Conservation (phyloP, 2,888 invertebrate genomes). For the Tenthredo livida region DNA sequence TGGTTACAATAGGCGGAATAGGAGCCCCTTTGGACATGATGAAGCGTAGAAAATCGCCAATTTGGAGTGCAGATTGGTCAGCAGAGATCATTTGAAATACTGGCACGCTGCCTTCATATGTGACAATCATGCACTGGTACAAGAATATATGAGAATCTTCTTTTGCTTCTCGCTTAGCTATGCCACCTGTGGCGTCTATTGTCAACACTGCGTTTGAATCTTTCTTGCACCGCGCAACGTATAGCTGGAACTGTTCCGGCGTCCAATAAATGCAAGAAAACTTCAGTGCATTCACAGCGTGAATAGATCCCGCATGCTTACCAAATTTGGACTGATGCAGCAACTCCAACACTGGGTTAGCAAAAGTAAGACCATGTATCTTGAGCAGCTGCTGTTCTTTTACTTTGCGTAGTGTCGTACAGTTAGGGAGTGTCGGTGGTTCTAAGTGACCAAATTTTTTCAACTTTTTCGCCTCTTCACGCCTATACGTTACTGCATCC, state of each 20-base stretch:
- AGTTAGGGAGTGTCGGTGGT: slow-evolving; percentile 53
- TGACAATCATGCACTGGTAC: no score
- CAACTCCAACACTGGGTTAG: slow-evolving; percentile 48
- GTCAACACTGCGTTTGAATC: slow-evolving; percentile 47
- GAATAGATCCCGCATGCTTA: slow-evolving; percentile 56
- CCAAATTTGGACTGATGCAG: slow-evolving; percentile 20
- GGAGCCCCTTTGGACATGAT: no score
- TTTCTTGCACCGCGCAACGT: slow-evolving; percentile 49
- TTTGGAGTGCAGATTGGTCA: no score
- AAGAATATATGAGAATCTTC: no score
- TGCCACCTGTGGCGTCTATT: slow-evolving; percentile 11
- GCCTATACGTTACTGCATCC: slow-evolving; percentile 55
- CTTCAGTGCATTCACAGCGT: slow-evolving; percentile 53
- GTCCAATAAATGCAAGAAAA: slow-evolving; percentile 54
- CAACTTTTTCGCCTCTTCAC: slow-evolving; percentile 50
- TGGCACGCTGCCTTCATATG: no score
- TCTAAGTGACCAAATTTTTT: slow-evolving; percentile 56
- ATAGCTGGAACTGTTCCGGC: slow-evolving; percentile 53
- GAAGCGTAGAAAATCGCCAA: no score
- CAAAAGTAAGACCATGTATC: slow-evolving; percentile 51
- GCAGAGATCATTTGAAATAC: no score
- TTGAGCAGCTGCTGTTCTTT: slow-evolving; percentile 58
- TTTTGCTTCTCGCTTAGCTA: no score
- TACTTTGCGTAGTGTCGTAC: slow-evolving; percentile 52
- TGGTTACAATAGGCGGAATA: neutral